Evolutionary conservation across 64 coral and sea anemone genomes (phyloP).

Genomic region (Pocillopora damicornis): DNA sequence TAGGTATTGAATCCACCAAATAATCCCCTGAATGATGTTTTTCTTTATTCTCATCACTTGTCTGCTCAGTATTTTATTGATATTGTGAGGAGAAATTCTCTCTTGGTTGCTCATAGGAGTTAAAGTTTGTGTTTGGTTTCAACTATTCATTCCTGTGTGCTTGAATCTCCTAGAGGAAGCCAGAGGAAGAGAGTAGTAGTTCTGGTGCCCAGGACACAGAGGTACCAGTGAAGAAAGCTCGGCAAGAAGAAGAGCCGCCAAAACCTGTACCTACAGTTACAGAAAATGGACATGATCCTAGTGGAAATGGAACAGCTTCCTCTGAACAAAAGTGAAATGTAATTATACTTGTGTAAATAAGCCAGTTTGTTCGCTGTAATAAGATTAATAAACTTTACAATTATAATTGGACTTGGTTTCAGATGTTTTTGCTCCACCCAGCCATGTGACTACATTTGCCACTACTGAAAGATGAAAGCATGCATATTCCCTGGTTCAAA

Average conservation of each 20-base stretch:
- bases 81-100: no score
- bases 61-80: no score
- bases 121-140: not conserved
- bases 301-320: not conserved
- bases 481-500: no score
- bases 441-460: no score
- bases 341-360: conserved; percentile 15
- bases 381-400: not conserved
- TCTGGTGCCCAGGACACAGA: conserved; percentile 10
- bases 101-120: no score
- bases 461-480: no score
- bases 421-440: not conserved
- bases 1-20: no score
- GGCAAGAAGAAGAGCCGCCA: conserved; percentile 46
- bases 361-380: not conserved
- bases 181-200: conserved; percentile 60
- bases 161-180: conserved; percentile 62
- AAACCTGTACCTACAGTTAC: not conserved
- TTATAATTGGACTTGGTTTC: not conserved
- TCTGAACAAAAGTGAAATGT: not conserved
- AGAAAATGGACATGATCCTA: conserved; percentile 23
- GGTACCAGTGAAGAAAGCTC: conserved; percentile 58
- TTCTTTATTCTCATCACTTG: no score
- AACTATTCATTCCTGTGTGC: not conserved
- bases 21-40: no score